Conservation (phyloP, 2,113 vertebrate genomes). For the Pithys albifrons region DNA sequence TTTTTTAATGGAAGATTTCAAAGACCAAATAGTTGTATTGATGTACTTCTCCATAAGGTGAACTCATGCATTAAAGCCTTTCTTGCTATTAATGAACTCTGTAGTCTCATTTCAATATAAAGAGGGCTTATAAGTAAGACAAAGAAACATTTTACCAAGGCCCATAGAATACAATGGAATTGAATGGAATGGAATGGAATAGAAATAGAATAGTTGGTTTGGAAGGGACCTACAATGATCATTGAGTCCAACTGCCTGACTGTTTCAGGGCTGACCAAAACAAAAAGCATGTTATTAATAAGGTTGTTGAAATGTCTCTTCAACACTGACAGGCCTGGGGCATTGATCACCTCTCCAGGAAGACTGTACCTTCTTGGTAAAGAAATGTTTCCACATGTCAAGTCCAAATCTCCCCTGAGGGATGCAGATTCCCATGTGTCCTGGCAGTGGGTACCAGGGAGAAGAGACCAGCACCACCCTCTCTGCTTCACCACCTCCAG, state of each 20-base stretch:
- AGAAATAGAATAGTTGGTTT: not conserved
- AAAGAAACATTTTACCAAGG: not conserved
- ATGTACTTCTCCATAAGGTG: not conserved
- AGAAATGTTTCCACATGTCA: not conserved
- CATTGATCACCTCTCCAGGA: not conserved
- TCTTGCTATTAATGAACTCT: not conserved
- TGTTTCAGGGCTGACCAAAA: not conserved
- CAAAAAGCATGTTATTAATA: not conserved
- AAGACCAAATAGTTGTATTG: not conserved
- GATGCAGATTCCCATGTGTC: not conserved
- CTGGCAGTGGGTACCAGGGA: not conserved
- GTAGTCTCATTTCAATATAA: not conserved
- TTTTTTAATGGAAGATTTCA: conserved; percentile 65
- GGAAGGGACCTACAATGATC: not conserved
- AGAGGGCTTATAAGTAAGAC: not conserved
- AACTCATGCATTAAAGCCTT: not conserved
- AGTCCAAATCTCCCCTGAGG: no score
- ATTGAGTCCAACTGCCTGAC: not conserved
- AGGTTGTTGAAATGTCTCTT: not conserved
- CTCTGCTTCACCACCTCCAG: not conserved
- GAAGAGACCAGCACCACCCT: not conserved
- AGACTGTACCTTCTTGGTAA: not conserved
- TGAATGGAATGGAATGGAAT: not conserved
- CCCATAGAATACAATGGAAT: not conserved
- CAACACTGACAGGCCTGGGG: not conserved